phyloP scores from a whole-genome alignment of 2,888 invertebrate species.

The Dynastes hyllus region DNA sequence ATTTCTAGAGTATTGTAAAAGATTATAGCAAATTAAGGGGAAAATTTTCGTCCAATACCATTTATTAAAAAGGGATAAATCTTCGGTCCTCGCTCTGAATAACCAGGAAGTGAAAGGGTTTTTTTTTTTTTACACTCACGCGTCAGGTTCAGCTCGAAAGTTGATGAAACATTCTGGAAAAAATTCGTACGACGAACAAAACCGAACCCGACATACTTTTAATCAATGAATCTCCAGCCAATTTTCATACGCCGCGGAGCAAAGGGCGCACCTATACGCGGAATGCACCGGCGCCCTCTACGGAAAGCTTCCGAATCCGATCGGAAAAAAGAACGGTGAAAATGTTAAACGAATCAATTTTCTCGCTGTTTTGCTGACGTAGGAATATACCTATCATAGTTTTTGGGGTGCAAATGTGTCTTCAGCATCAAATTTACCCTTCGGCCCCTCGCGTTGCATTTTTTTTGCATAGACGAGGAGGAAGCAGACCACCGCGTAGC shows the following conservation, averaged over 20 bases:
- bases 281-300: conserved; percentile 12
- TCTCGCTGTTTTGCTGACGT: not conserved
- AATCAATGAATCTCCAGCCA: conserved; percentile 38
- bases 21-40: too few relatives aligned
- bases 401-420: not conserved
- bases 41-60: too few relatives aligned
- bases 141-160: conserved; percentile 1
- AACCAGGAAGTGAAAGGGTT: too few relatives aligned
- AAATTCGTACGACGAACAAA: conserved; percentile 7
- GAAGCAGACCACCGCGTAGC: too few relatives aligned
- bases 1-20: too few relatives aligned
- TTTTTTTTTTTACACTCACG: not conserved
- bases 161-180: conserved; percentile 13
- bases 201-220: conserved; percentile 31
- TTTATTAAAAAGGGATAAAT: too few relatives aligned
- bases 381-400: not conserved
- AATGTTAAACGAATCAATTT: conserved; percentile 19
- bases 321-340: not conserved
- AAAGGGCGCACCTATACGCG: not conserved
- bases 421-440: conserved; percentile 5
- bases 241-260: conserved; percentile 14
- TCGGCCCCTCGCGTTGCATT: not conserved
- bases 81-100: not conserved
- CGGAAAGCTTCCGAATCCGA: conserved; percentile 6
- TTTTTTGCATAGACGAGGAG: not conserved